Evolutionary conservation across 1,140 invertebrate species (phyloP).

Genomic region (Catajapyx aquilonaris): DNA sequence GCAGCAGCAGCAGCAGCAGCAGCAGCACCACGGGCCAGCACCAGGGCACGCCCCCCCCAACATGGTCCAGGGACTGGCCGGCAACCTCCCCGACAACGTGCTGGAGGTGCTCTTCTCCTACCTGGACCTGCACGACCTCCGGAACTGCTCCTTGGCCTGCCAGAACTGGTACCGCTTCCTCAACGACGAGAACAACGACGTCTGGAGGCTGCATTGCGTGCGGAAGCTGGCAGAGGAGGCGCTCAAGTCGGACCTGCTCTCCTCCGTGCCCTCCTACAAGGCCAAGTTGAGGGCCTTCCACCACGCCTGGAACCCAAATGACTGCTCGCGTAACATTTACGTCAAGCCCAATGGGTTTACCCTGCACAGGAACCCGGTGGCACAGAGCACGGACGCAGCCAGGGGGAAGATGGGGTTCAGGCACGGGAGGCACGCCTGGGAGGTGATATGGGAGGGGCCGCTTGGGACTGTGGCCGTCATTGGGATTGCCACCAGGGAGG

Average conservation of each 20-base stretch:
- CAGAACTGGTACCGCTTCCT: conserved; percentile 80
- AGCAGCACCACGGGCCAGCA: too few species aligned
- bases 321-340: conserved; percentile 92
- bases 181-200: conserved; percentile 83
- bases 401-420: conserved; percentile 85
- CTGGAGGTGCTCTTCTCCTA: conserved; percentile 89
- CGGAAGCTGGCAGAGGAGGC: conserved; percentile 74
- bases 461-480: conserved; percentile 87
- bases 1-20: too few species aligned
- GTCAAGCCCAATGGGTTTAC: conserved; percentile 95
- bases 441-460: conserved; percentile 97
- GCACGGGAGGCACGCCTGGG: conserved; percentile 89
- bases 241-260: conserved; percentile 75
- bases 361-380: conserved; percentile 90
- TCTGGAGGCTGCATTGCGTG: conserved; percentile 81
- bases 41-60: conserved; percentile 11
- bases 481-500: conserved; percentile 87
- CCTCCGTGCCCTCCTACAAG: conserved; percentile 76
- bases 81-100: conserved; percentile 44
- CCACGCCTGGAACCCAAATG: conserved; percentile 92
- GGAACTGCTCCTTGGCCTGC: conserved; percentile 79
- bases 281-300: conserved; percentile 82
- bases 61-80: conserved; percentile 17
- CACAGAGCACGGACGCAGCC: conserved; percentile 94
- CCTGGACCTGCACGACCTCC: conserved; percentile 62